Percentiles rank a stretch among this genome's conserved stretches.
These are phyloP conservation scores for Sphenopsis melanotis DNA, from an alignment of 2,797 vertebrate genomes.

Conservation along the genomic window DNA sequence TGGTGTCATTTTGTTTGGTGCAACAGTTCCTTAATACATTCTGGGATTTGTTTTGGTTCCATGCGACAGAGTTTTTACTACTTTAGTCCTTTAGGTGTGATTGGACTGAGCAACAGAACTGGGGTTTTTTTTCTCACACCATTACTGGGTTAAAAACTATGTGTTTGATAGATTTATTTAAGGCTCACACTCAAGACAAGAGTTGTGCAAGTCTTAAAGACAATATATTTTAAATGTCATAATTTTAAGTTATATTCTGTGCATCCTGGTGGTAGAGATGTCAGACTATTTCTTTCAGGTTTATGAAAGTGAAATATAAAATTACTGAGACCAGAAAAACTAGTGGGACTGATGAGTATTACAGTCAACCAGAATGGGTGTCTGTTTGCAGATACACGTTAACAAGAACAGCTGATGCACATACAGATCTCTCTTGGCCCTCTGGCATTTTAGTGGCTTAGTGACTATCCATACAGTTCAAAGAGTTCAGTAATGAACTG, in stretches of 20 bases:
- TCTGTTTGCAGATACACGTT: neutral
- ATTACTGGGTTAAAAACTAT: neutral
- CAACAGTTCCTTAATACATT: neutral
- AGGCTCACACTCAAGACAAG: neutral
- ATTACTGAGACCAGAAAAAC: neutral
- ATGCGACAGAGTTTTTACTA: neutral
- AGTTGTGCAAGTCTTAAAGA: neutral
- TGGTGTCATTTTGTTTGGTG: neutral
- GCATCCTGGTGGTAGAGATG: neutral
- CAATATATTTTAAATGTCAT: neutral
- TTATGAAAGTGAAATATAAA: neutral
- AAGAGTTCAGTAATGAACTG: neutral
- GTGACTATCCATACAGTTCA: conserved; percentile 1
- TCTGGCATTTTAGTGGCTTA: neutral
- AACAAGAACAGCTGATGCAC: neutral
- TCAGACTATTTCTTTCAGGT: neutral
- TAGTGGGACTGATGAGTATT: neutral
- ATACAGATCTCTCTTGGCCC: neutral
- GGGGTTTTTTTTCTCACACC: rapidly evolving
- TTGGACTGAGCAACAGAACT: neutral
- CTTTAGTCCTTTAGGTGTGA: neutral
- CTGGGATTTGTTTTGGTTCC: neutral
- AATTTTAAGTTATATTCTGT: neutral
- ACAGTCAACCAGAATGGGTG: neutral
- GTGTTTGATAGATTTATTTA: neutral